Base-by-base conservation (phyloP, 2,113 vertebrate genomes). In the Phasianus colchicus region DNA sequence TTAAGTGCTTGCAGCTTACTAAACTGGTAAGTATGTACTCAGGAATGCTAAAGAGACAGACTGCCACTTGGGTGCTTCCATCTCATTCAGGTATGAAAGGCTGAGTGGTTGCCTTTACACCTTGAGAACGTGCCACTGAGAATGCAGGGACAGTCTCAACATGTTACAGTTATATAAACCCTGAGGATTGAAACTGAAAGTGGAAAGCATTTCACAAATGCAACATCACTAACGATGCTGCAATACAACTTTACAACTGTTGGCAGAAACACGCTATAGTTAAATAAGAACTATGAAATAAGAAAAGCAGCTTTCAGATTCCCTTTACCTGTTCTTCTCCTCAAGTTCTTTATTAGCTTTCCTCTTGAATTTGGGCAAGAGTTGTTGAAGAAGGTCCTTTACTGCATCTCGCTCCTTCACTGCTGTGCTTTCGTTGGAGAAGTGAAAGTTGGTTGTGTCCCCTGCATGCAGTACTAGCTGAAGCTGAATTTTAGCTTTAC, bases 261-360 rank as follows among this genome's bases (percentile, higher is more conserved):
- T 88, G 72, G 24, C 12, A 91, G 30, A 88, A 92, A 75, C 34
- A 63, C 3, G 12, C 1, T 14, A n/a, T 0, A 54, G 14, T 36
- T 75, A 89, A 16, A 30, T 48, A 89, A 65, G 17, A 60, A n/a
- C 21, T 25, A 30, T 5, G 61, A 61, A 34, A 55, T 13, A 38
- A 6, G 19, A 55, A 30, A 34, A 24, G 4, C 5, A 64, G 61
- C 29, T 48, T 93, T 42, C 45, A 86, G 19, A 27, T 47, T 72
- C 47, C 18, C 25, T 86, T 98, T 90, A 99, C 99, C 99, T 99
- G 98, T 99, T 99, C 96, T 99, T 99, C 92, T 99, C 99, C 92
- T 99, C 99, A 70, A 99, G 98, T 91, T 99, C 99, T 96, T 99
- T 99, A 97, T 99, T 99, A 63, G 99, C 99, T 98, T 99, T 99